Percentiles rank a stretch among this genome's conserved stretches.
Conservation (phyloP, 2,888 invertebrate genomes). For the Epiblema foenella region DNA sequence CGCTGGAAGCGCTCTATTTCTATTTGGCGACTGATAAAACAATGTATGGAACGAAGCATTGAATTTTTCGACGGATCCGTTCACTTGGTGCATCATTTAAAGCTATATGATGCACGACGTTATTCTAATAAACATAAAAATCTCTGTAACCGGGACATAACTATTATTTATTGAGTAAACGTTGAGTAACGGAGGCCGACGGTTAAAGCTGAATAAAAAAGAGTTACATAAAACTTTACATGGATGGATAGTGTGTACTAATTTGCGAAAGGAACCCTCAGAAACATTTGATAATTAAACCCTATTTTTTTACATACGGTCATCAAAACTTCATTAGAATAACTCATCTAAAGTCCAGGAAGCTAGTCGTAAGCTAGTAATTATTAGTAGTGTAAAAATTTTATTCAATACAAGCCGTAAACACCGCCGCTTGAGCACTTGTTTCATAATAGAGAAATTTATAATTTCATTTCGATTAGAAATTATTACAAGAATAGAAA, state of each 20-base stretch:
- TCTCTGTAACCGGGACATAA: not conserved
- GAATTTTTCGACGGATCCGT: not conserved
- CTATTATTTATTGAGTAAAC: not conserved
- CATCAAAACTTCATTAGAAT: too few relatives aligned
- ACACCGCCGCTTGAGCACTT: not conserved
- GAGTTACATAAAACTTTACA: not conserved
- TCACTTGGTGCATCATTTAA: not conserved
- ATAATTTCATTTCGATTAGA: conserved; percentile 7
- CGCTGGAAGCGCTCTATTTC: conserved; percentile 1
- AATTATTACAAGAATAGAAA: conserved; percentile 56
- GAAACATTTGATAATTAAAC: not conserved
- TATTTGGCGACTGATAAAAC: not conserved
- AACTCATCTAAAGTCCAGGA: not conserved
- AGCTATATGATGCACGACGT: too few relatives aligned
- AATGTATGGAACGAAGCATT: not conserved
- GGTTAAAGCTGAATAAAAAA: not conserved
- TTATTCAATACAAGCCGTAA: not conserved
- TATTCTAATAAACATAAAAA: too few relatives aligned
- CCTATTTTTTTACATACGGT: too few relatives aligned
- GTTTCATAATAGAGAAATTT: not conserved
- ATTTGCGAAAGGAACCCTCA: not conserved
- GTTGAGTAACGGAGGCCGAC: not conserved
- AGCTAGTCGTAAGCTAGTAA: not conserved
- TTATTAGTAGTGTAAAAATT: too few relatives aligned
- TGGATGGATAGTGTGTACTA: not conserved